Percentiles rank a stretch among this genome's conserved stretches.
Conservation (phyloP, 2,797 vertebrate genomes). For the Melopsittacus undulatus region DNA sequence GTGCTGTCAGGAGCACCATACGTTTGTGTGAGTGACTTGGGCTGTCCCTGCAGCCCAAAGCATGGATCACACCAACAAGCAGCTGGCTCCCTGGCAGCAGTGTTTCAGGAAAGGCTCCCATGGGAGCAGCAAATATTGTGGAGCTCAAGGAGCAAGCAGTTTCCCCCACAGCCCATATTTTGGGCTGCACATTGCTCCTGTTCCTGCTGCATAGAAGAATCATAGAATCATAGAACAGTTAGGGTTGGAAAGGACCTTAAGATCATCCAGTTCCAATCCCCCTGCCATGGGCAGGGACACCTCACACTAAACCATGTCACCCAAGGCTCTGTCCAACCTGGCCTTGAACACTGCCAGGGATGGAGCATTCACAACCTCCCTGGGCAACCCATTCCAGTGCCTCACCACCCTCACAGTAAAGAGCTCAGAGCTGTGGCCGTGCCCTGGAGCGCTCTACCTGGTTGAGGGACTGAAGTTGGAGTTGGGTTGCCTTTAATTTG, state of each 20-base stretch:
- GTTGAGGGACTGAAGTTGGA: not conserved
- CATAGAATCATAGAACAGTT: no score
- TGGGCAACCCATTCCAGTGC: no score
- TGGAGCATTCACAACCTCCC: no score
- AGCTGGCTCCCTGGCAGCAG: not conserved
- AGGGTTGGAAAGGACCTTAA: no score
- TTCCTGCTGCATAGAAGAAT: not conserved
- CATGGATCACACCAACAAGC: fast-evolving
- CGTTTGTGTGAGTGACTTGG: fast-evolving
- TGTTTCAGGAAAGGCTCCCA: not conserved
- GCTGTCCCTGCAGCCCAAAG: not conserved
- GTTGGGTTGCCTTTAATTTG: not conserved
- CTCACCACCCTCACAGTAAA: no score
- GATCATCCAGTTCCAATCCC: no score
- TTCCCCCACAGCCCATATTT: not conserved
- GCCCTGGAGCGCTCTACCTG: not conserved
- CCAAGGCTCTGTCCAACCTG: no score
- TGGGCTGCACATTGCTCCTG: not conserved
- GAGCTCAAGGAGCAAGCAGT: not conserved
- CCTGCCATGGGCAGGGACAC: no score
- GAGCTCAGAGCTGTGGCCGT: not conserved
- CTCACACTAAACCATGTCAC: no score
- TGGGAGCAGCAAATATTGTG: not conserved
- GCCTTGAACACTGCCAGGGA: no score
- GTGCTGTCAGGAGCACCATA: not conserved